These are phyloP conservation scores for Ptychoptera contaminata DNA, from an alignment of 2,888 invertebrate species.

Conservation along the genomic window DNA sequence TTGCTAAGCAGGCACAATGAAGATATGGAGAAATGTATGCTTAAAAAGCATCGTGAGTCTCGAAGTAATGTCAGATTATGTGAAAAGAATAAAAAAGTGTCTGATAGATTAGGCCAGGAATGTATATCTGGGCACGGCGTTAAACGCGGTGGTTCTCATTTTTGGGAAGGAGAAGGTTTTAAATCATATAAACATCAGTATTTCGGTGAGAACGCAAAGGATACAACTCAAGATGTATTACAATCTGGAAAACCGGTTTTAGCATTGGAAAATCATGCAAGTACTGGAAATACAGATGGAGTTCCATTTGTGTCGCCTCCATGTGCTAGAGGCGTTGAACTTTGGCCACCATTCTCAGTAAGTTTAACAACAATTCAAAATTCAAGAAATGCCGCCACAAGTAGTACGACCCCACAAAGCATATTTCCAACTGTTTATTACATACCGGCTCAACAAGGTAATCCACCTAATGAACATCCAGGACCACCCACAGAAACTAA, in stretches of 20 bases:
- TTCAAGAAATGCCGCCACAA: constrained; percentile 18
- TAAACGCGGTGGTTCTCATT: constrained; percentile 45
- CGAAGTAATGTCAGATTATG: constrained; percentile 36
- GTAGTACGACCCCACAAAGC: constrained; percentile 22
- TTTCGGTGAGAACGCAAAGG: constrained; percentile 14
- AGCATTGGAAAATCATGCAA: not conserved
- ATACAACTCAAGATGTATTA: constrained; percentile 5
- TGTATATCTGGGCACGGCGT: constrained; percentile 32
- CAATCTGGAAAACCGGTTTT: not conserved
- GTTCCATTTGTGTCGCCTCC: not conserved
- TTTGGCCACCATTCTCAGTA: constrained; percentile 45
- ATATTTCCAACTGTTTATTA: constrained; percentile 41
- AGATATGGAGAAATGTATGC: constrained; percentile 66
- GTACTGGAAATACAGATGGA: not conserved
- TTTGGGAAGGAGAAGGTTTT: constrained; percentile 41
- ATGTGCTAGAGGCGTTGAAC: constrained; percentile 27
- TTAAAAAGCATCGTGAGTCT: constrained; percentile 50
- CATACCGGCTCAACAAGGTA: constrained; percentile 32
- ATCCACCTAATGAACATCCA: constrained; percentile 18
- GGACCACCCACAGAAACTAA: constrained; percentile 13
- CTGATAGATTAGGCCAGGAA: constrained; percentile 18
- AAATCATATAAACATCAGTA: constrained; percentile 39
- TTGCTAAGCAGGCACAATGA: constrained; percentile 56
- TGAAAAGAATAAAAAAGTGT: constrained; percentile 27
- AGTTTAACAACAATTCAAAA: constrained; percentile 26